Evolutionary conservation across 2,113 vertebrate species (phyloP), one percentile per base, ranked within the genome.

Genomic region (Phocoena sinus): DNA sequence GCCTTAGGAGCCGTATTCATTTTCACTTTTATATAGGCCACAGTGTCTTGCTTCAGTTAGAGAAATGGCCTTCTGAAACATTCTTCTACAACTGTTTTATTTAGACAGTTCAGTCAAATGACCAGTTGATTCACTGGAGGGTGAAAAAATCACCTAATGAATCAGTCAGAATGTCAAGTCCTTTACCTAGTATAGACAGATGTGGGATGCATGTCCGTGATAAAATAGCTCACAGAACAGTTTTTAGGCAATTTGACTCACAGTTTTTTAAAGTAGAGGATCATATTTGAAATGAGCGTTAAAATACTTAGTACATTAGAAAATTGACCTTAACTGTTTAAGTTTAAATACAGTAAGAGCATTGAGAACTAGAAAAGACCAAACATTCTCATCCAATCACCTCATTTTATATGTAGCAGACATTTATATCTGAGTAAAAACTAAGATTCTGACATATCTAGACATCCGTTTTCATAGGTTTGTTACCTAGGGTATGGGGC

Each of bases 21-120:
- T 95, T 94, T 96, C 68, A 86, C 56, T 87, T 94, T 94, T 96
- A 74, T 96, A 77, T 81, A 88, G 81, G 94, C 85, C 26, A 44
- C 25, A 41, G 41, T 92, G n/a, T 90, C 74, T 90, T 90, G 28
- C 23, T 94, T 18, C 9, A 73, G 73, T 83, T 80, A 70, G 38
- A 86, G 18, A 95, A 73, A 92, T 74, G 80, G 9, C 18, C 38
- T 95, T 92, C 67, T 14, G 26, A 76, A 96, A 50, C 13, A 31
- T 67, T 95, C 28, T 85, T 80, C 28, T 74, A 86, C 44, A 77
- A 25, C 17, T 83, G 47, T n/a, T 92, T 92, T 89, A 60, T 94
- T 89, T 82, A 44, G 67, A 84, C 36, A 17, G 11, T 50, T 92
- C 12, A 58, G 25, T 91, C 85, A 91, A 65, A 58, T 31, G 38